A percentile compares a stretch with the other conserved stretches of the same genome.
phyloP scores from a whole-genome alignment of 23 tunicate species.

The Styela clava region DNA sequence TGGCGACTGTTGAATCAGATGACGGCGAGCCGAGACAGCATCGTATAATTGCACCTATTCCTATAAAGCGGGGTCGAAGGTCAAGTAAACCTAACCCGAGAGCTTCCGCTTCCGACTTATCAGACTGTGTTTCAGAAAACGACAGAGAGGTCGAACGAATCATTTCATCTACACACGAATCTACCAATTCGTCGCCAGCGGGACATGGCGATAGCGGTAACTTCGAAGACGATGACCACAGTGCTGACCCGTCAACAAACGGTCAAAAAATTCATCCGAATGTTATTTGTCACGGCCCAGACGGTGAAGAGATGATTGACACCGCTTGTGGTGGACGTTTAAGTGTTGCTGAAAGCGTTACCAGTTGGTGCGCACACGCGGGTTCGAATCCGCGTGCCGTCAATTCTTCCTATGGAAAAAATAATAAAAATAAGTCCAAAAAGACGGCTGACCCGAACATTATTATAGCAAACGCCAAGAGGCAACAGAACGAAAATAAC shows the following conservation, averaged over 20 bases:
- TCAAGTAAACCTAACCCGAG: neutral
- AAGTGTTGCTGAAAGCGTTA: slow-evolving; percentile 66
- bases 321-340: slow-evolving; percentile 50
- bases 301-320: slow-evolving; percentile 36
- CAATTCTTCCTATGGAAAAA: slow-evolving; percentile 43
- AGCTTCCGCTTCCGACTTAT: slow-evolving; percentile 29
- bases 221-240: slow-evolving; percentile 5
- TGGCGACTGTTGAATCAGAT: slow-evolving; percentile 3
- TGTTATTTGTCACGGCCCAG: neutral
- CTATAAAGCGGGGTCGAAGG: neutral
- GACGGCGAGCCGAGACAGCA: neutral
- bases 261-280: neutral
- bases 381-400: slow-evolving; percentile 65
- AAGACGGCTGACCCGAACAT: slow-evolving; percentile 44
- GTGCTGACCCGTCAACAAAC: neutral
- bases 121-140: slow-evolving; percentile 65
- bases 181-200: slow-evolving; percentile 26
- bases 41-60: slow-evolving; percentile 8
- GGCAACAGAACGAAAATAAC: slow-evolving; percentile 2
- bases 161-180: slow-evolving; percentile 17
- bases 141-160: slow-evolving; percentile 80
- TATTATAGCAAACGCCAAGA: slow-evolving; percentile 42
- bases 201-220: neutral
- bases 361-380: slow-evolving; percentile 80
- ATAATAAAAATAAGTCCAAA: slow-evolving; percentile 8